Percentiles rank a stretch among this genome's conserved stretches.
These are phyloP conservation scores for Zygogramma bicolorata DNA, from an alignment of 2,888 invertebrate species.

Conservation along the genomic window DNA sequence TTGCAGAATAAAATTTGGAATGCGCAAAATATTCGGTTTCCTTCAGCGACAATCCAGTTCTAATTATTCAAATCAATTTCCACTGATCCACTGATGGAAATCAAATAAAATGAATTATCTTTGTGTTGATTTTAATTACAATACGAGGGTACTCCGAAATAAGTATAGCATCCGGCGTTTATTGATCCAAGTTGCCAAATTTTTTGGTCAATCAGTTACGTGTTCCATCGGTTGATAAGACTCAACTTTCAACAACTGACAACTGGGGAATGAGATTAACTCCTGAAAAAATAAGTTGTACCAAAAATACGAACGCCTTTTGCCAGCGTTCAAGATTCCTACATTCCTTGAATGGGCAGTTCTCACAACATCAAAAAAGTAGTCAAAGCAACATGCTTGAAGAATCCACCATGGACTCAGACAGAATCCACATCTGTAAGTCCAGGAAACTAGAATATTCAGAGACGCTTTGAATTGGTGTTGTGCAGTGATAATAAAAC, in stretches of 20 bases:
- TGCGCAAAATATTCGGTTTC: too few relatives aligned
- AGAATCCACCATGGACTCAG: background rate
- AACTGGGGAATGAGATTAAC: slow-evolving; percentile 1
- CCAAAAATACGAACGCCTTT: background rate
- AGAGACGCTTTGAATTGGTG: background rate
- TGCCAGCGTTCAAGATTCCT: background rate
- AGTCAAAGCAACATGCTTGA: background rate
- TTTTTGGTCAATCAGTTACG: slow-evolving; percentile 1
- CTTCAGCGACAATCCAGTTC: too few relatives aligned
- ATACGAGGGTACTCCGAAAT: background rate
- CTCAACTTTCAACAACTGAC: background rate
- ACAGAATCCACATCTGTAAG: background rate
- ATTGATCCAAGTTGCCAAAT: background rate
- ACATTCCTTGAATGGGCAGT: background rate
- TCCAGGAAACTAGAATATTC: background rate
- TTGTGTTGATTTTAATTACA: background rate
- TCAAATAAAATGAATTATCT: background rate
- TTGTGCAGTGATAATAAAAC: background rate
- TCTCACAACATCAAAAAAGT: background rate
- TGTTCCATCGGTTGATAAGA: background rate
- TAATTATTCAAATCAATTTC: too few relatives aligned
- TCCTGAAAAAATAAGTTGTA: background rate
- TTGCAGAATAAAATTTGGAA: too few relatives aligned
- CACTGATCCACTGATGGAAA: too few relatives aligned
- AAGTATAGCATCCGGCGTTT: slow-evolving; percentile 4